Evolutionary conservation across 2,888 invertebrate genomes (phyloP), one percentile per base, ranked within the genome.

Genomic region (Acanthosoma haemorrhoidale): DNA sequence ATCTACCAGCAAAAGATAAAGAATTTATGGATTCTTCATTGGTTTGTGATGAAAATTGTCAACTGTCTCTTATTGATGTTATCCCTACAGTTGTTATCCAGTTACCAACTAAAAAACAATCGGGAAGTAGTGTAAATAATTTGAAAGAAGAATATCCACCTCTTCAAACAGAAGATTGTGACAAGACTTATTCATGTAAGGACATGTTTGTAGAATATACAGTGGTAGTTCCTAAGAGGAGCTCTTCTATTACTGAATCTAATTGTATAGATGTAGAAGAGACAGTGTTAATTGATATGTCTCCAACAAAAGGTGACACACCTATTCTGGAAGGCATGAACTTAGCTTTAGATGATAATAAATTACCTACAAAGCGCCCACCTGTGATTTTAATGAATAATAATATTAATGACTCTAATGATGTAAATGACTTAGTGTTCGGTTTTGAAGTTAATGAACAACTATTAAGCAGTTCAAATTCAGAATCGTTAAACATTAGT

Each of bases 361-460:
- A 63, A 39, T 43, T 34, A 36, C 32, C 71, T 34, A 69, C 41
- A 41, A 73, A 76, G 31, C 84, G 88, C 71, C 90, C 91, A 69
- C 86, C 91, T 67, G 91, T 91, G 73, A 86, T 89, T 72, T 87
- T 91, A 78, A 81, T 90, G 74, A 85, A 88, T 79, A 86, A 88
- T 77, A 82, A 83, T 73, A 68, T 71, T 38, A 72, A 70, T 38
- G 74, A 74, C 21, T 68, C 70, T 38, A 64, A 72, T 29, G 70
- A 67, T 36, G 72, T 70, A 25, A 69, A 68, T 58, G 75, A 74
- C 68, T 67, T 76, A 13, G 91, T 90, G 38, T 93, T 93, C 80
- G 91, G 91, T 13, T 90, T 90, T 80, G 90, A 89, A 78, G 82
- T 90, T 72, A 89, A 90, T 80, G 88, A 89, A 80, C 87, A 88